Evolutionary conservation across 2,113 vertebrate species (phyloP), one percentile per base, ranked within the genome.

Genomic region (Spea multiplicata): DNA sequence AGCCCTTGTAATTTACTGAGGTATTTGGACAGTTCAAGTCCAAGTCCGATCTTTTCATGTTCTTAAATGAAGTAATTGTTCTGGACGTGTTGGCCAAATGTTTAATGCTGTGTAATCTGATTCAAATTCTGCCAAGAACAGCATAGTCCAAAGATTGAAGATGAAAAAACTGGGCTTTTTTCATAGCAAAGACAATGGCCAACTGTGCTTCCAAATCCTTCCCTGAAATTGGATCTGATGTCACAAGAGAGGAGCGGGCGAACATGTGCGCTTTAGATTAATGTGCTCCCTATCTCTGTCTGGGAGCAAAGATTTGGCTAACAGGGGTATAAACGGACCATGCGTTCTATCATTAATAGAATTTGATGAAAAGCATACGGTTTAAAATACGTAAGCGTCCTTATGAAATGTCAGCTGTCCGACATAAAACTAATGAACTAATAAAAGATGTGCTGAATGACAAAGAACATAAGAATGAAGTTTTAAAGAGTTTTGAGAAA

Each of bases 341-440:
- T 13, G 8, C 10, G 14, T 12, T 59, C 14, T 59, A 8, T 59
- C 14, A 4, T 12, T 9, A 9, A 59, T 59, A 59, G 14, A 59
- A 12, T 12, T 59, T 59, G 8, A 12, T 59, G 10, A 59, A 59
- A 59, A 59, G 10, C 55, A 12, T 9, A 4, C 55, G 14, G 55
- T 84, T 83, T 78, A 59, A 65, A 82, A 65, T 17, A 13, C 30
- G 30, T 30, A 30, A 30, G 30, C 30, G 30, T 30, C 2, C 30
- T 30, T 30, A 30, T 30, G 30, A 30, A 30, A 30, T 30, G 30
- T 30, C 30, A 30, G 30, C 30, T 30, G 30, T 30, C 30, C 2
- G 30, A 30, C 30, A 30, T 30, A 30, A 30, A 30, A 30, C 30
- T 1, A 30, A 30, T 30, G 30, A 30, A 30, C 30, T 30, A 30